These are phyloP conservation scores for Cheiracanthium punctorium DNA, from an alignment of 2,888 invertebrate genomes.

Conservation along the genomic window DNA sequence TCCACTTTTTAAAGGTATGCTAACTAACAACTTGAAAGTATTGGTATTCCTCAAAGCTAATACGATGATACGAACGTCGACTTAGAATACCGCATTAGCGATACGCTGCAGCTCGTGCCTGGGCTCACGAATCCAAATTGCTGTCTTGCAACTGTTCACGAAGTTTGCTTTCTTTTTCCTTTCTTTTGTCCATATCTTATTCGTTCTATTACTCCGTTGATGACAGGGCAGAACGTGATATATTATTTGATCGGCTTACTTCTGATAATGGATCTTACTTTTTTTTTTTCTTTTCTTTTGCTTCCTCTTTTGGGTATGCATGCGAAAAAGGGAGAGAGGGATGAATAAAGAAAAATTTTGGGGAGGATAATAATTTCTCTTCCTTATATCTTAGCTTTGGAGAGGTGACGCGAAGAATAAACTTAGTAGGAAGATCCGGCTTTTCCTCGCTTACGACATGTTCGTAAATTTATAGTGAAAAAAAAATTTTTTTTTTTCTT, in stretches of 20 bases:
- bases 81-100: too few relatives aligned
- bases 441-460: too few relatives aligned
- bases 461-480: too few relatives aligned
- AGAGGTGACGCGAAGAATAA: neutral
- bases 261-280: conserved; percentile 3
- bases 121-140: neutral
- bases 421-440: neutral
- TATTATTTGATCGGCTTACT: conserved; percentile 6
- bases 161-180: neutral
- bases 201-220: neutral
- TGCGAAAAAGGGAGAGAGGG: neutral
- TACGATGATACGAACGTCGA: too few relatives aligned
- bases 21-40: too few relatives aligned
- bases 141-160: neutral
- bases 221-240: neutral
- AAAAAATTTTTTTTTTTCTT: too few relatives aligned
- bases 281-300: too few relatives aligned
- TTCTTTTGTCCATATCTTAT: neutral
- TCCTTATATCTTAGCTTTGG: neutral
- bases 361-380: neutral
- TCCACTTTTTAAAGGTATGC: too few relatives aligned
- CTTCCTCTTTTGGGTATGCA: neutral
- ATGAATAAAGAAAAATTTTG: neutral
- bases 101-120: too few relatives aligned
- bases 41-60: too few relatives aligned